Base-by-base conservation (phyloP, 2,797 vertebrate species). In the Poecile montanus region DNA sequence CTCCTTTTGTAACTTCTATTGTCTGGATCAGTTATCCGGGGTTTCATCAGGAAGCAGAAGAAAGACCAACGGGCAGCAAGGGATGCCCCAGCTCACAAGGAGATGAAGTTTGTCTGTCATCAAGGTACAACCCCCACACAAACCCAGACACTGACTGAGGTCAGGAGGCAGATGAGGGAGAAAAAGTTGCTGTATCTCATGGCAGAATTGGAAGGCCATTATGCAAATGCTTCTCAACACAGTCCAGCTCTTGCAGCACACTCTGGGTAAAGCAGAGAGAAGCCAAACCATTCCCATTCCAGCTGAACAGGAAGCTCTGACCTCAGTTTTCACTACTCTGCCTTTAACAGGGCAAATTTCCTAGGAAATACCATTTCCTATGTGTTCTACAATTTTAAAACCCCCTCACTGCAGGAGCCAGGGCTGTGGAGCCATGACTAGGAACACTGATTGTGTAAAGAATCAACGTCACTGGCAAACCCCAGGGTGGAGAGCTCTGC, bases 41-140 rank as follows among this genome's bases (percentile, higher is more conserved):
- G 36, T 58, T 85, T 80, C 79, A 94, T 19, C 38, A 84, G 56
- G 70, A 83, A 87, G 86, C 71, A 63, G 63, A 81, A 78, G 60
- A 32, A 56, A 85, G 13, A 57, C 9, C 12, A 21, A 38, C 25
- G 36, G 61, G 40, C 25, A 60, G 70, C 26, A 29, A 92, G 63
- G 56, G 63, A 87, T 36, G 23, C 47, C 74, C 13, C 72, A 57
- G 56, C 45, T 57, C 77, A 36, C 20, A 34, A 73, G 51, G 23
- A 32, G 40, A 36, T n/a, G 14, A 53, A 38, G n/a, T 48, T 70
- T 61, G 50, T 20, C 63, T 34, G 40, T 0, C 54, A 68, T 23
- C 34, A 61, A 53, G 57, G 44, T 16, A 48, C 66, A 73, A 61
- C 32, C 36, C 38, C 74, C 83, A 40, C 38, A 34, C 25, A 36